Evolutionary conservation across 2,797 vertebrate genomes (phyloP), one percentile per base, ranked within the genome.

Genomic region (Myotis vivesi): DNA sequence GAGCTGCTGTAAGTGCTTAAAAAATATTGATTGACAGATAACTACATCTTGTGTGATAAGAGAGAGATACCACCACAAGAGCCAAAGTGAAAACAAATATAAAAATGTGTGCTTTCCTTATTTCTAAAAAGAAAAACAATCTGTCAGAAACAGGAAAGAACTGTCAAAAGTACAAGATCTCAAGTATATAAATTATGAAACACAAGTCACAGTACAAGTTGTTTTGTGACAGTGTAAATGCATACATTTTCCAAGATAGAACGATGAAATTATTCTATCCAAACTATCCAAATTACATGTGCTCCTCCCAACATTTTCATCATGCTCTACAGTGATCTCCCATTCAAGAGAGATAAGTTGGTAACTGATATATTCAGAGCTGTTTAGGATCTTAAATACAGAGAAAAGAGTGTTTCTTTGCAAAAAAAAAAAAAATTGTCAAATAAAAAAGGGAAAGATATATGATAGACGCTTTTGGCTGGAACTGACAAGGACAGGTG

Each of bases 141-240:
- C 76, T 95, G 91, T 95, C 89, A 92, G 44, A 87, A 80, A 83
- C 3, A 86, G 59, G 36, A 79, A 92, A 59, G 64, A 86, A 71
- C 57, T 88, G 86, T 94, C 85, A 46, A 88, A 92, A 72, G 55
- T 49, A 77, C 55, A 84, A 3, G 59, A 71, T 72, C 76, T 49
- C 3, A 3, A 85, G 57, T 36, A 68, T 8, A 46, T 53, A 96
- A 81, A 83, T 23, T 33, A 88, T 53, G 77, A 95, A 94, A 57
- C 16, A 49, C 62, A 85, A 94, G 77, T 64, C 85, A 90, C 30
- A 82, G 77, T 75, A 77, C 33, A 64, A 69, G 71, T 68, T 91
- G 87, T 64, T 96, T 71, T 85, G 84, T 86, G 96, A 94, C 46
- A 87, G 62, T 66, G 30, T 59, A 73, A 91, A 79, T 33, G 55